Conservation (phyloP, 2,888 invertebrate genomes). For the Drosophila parthenogenetica region DNA sequence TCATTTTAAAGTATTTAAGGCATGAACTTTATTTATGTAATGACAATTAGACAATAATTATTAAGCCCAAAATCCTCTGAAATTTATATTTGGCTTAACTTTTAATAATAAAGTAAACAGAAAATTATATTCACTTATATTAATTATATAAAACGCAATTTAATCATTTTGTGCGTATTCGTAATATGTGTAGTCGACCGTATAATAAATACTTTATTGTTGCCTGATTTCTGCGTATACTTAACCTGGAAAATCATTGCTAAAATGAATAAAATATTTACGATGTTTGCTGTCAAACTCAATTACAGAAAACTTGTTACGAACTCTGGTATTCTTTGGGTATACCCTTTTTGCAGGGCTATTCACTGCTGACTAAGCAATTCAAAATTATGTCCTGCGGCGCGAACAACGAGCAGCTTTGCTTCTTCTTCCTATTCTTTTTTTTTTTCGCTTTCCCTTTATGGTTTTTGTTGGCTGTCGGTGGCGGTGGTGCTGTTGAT, state of each 20-base stretch:
- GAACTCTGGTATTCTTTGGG: background rate
- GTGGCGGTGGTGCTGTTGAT: conserved; percentile 16
- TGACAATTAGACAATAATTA: too few relatives aligned
- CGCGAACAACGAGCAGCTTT: conserved; percentile 47
- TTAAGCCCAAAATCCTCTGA: too few relatives aligned
- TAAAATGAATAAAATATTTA: background rate
- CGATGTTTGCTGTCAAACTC: background rate
- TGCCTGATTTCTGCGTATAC: background rate
- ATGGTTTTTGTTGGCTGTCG: conserved; percentile 5
- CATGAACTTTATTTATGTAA: too few relatives aligned
- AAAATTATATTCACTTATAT: background rate
- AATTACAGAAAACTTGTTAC: conserved; percentile 1
- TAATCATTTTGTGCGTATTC: background rate
- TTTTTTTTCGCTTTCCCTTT: conserved; percentile 20
- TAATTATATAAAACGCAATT: background rate
- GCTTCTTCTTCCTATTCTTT: conserved; percentile 7
- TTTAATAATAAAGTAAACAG: background rate
- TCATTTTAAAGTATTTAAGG: too few relatives aligned
- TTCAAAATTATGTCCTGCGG: conserved; percentile 76
- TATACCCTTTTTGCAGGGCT: conserved; percentile 33
- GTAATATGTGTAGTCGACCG: background rate
- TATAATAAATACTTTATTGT: background rate
- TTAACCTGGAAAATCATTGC: background rate
- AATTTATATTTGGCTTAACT: too few relatives aligned
- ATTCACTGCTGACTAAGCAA: conserved; percentile 51